Base-by-base conservation (phyloP, 2,888 invertebrate species). In the Hololepta plana region DNA sequence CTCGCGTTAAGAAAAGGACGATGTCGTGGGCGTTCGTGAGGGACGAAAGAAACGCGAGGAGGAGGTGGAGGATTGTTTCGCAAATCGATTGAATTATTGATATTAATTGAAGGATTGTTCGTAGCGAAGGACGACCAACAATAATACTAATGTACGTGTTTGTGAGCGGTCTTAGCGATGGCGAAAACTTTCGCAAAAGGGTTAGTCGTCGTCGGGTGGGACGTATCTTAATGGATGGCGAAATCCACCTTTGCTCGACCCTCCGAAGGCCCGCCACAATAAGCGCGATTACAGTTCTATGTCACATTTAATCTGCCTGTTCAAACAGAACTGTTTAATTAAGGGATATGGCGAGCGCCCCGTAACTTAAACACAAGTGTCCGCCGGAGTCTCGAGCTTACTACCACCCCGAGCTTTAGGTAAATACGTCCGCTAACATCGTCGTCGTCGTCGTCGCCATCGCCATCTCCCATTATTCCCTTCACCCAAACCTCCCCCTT, bases 321-420 rank as follows among this genome's bases (percentile, higher is more conserved):
- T 54, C 55, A 55, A 55, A 55, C 52, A 55, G 50, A 46, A 50
- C 52, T 54, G 53, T 55, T 56, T 56, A 55, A 56, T 55, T 56
- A 55, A 56, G 49, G 54, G 53, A 54, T 52, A 48, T 47, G 48
- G 50, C 49, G 45, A 51, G 42, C n/a, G n/a, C 47, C 38, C 49
- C 46, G 50, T 48, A 55, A 55, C 54, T 55, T 54, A 55, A 54
- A 55, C 54, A 54, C 49, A 53, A 54, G 53, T 53, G 53, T 53
- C 53, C 53, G 53, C 49, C 44, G 43, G 40, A n/a, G n/a, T n/a
- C 42, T 36, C 28, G 35, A 39, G 43, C 44, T 46, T 42, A 15
- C n/a, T 4, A 11, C 13, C n/a, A 46, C 38, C n/a, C n/a, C 37
- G 44, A 43, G 41, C 43, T 43, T 35, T 45, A 41, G 34, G 43